These are phyloP conservation scores for Myathropa florea DNA, from an alignment of 2,888 invertebrate genomes.

Conservation along the genomic window DNA sequence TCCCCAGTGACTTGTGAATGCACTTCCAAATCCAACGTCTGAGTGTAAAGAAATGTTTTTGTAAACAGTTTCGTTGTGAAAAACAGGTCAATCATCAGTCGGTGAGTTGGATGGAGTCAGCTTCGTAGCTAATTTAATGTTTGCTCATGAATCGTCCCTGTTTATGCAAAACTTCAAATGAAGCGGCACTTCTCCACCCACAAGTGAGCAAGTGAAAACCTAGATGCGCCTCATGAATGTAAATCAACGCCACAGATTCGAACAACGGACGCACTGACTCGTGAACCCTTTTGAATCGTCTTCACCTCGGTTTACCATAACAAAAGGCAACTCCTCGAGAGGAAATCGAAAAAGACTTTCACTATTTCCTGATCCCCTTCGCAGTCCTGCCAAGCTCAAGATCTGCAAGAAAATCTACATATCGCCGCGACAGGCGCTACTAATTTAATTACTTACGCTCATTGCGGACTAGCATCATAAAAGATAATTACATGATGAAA, in stretches of 20 bases:
- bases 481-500: constrained; percentile 71
- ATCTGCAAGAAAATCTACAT: constrained; percentile 18
- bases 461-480: constrained; percentile 73
- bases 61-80: too few relatives aligned
- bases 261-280: background rate
- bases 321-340: constrained; percentile 13
- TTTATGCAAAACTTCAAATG: background rate
- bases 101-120: too few relatives aligned
- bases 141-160: too few relatives aligned
- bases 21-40: too few relatives aligned
- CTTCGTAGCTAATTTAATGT: too few relatives aligned
- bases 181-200: background rate
- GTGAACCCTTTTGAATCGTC: background rate
- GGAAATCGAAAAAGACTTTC: constrained; percentile 49
- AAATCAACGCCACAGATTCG: background rate
- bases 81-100: too few relatives aligned
- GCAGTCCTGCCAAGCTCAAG: background rate
- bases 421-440: constrained; percentile 66
- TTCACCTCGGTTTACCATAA: constrained; percentile 46
- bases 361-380: constrained; percentile 1
- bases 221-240: background rate
- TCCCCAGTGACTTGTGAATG: too few relatives aligned
- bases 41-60: too few relatives aligned
- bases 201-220: background rate
- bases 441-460: constrained; percentile 80